Evolutionary conservation across 2,113 vertebrate genomes (phyloP), one percentile per base, ranked within the genome.

Genomic region (Osmerus eperlanus): DNA sequence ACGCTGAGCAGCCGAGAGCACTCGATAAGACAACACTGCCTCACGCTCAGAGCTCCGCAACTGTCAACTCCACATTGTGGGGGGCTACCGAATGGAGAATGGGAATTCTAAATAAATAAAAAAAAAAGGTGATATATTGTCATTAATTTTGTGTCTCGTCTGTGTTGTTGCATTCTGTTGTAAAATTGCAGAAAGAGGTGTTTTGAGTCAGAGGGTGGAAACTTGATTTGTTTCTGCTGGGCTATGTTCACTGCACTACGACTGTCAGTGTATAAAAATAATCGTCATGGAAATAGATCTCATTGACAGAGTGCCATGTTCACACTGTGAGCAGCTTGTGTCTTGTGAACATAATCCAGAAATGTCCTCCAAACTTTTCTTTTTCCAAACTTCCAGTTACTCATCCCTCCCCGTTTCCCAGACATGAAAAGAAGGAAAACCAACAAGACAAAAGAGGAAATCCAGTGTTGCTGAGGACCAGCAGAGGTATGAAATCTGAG

Each of bases 311-410:
- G 85, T 86, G 94, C 95, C 96, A 96, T 92, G 89, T 92, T 96
- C 92, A 91, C 92, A 94, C 94, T 95, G 94, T 95, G 94, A 96
- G 94, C 96, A 95, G 90, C 91, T 92, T 93, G 92, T 89, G 91
- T 90, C 87, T 91, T 78, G 84, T 90, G 90, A 92, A 92, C 88
- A 83, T 90, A 91, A 92, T 93, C 90, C 89, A 92, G 90, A 92
- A 92, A 92, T 76, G 89, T 90, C 91, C 91, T 93, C 90, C 89
- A 92, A 91, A 91, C 87, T 89, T 91, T 91, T 83, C 86, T 85
- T 79, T 77, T 63, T 73, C 79, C 81, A 86, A 92, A 92, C 90
- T 92, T 91, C 86, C 87, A 86, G 86, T 87, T 87, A 86, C 84
- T 89, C 84, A 86, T 84, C 81, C 70, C 84, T 88, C 85, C 77